phyloP scores from a whole-genome alignment of 2,888 invertebrate genomes.

The Norana najaformis region DNA sequence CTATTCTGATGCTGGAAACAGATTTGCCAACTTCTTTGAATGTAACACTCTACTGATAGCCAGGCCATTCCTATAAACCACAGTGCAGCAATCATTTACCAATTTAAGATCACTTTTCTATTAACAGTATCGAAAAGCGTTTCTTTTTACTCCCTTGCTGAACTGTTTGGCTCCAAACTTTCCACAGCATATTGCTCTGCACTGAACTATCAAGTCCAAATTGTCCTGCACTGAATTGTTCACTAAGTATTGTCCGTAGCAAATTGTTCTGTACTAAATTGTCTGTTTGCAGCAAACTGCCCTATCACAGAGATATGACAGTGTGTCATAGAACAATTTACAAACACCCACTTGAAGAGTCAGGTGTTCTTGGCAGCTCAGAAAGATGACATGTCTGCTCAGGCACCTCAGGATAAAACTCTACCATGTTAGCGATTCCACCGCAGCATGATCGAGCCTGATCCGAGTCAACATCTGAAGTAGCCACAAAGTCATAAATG shows the following conservation, averaged over 20 bases:
- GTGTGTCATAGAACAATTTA: no score
- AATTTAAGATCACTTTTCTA: background rate
- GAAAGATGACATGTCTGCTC: slow-evolving; percentile 54
- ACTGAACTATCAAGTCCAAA: background rate
- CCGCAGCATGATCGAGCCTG: slow-evolving; percentile 48
- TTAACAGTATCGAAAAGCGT: no score
- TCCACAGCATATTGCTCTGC: background rate
- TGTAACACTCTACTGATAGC: no score
- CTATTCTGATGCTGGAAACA: no score
- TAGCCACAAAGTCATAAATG: slow-evolving; percentile 62
- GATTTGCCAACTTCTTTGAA: no score
- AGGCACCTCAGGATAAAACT: slow-evolving; percentile 15
- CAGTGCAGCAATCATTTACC: no score
- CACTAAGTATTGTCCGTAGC: background rate
- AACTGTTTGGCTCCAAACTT: background rate
- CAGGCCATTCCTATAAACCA: no score
- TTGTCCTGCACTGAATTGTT: background rate
- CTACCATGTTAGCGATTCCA: background rate
- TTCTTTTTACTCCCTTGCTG: background rate
- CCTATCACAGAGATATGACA: no score
- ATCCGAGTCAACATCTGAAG: slow-evolving; percentile 54
- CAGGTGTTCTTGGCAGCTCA: slow-evolving; percentile 52
- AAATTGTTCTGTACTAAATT: background rate
- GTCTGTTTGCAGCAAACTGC: no score
- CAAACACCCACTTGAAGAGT: slow-evolving; percentile 45